Conservation (phyloP, 2,113 vertebrate species). For the Cnemophilus loriae region DNA sequence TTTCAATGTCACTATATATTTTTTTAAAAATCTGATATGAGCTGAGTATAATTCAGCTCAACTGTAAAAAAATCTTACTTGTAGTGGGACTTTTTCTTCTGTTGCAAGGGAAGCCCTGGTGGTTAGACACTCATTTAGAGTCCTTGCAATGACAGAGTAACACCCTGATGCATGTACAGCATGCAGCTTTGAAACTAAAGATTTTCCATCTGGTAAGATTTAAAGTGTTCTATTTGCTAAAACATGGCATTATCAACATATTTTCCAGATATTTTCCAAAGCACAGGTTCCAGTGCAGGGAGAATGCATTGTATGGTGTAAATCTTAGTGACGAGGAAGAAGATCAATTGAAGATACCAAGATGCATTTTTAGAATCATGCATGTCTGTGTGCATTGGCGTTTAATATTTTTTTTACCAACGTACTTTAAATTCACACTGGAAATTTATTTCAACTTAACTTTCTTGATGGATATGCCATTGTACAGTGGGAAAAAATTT, state of each 20-base stretch:
- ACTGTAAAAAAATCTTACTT: not conserved
- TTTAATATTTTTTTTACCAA: not conserved
- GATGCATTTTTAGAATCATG: not conserved
- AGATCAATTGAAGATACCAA: not conserved
- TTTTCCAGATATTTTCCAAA: not conserved
- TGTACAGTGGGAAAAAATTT: not conserved
- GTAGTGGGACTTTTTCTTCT: not conserved
- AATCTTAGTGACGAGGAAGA: not conserved
- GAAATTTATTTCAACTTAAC: not conserved
- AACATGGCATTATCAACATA: not conserved
- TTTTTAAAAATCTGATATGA: not conserved
- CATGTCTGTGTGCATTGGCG: not conserved
- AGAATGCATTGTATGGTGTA: not conserved
- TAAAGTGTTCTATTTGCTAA: not conserved
- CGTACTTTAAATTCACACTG: not conserved
- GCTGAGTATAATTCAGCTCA: not conserved
- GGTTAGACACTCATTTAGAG: not conserved
- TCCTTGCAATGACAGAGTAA: not conserved
- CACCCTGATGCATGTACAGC: accelerated
- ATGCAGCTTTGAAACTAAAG: not conserved
- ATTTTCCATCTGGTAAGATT: not conserved
- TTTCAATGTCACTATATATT: not conserved
- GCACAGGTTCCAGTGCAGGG: not conserved
- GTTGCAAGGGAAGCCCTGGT: not conserved
- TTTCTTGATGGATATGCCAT: not conserved